Conservation (phyloP, 2,797 vertebrate genomes). For the Lithobates pipiens region DNA sequence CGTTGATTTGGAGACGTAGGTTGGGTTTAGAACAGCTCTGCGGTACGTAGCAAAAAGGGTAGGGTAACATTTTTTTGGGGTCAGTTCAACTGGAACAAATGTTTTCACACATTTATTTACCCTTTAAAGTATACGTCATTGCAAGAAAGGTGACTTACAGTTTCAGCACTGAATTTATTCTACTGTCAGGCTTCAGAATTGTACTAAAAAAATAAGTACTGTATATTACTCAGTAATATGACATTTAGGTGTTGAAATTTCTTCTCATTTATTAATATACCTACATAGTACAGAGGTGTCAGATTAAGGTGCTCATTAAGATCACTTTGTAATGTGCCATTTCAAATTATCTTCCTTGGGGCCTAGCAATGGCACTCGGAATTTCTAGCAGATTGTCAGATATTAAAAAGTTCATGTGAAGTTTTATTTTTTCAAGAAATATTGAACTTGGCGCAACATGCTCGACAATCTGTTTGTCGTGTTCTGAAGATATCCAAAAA, state of each 20-base stretch:
- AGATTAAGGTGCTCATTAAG: constrained; percentile 9
- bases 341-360: constrained; percentile 14
- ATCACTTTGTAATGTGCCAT: constrained; percentile 1
- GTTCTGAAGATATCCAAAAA: constrained; percentile 48
- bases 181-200: too few species aligned
- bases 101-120: too few species aligned
- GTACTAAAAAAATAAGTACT: too few species aligned
- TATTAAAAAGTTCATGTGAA: constrained; percentile 49
- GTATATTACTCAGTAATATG: neutral
- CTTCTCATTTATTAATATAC: constrained; percentile 12
- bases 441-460: constrained; percentile 55
- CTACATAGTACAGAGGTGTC: constrained; percentile 1
- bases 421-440: constrained; percentile 59
- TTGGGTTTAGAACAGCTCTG: too few species aligned
- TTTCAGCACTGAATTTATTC: too few species aligned
- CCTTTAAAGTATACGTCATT: too few species aligned
- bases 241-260: constrained; percentile 16
- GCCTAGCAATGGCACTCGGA: constrained; percentile 14
- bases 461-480: constrained; percentile 36
- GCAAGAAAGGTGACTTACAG: too few species aligned
- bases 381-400: constrained; percentile 30
- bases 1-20: too few species aligned
- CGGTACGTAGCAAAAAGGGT: too few species aligned
- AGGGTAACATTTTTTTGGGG: too few species aligned
- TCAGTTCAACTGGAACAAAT: too few species aligned